Evolutionary conservation across 1,140 invertebrate genomes (phyloP), one percentile per base, ranked within the genome.

Genomic region (Drosophila prosaltans): DNA sequence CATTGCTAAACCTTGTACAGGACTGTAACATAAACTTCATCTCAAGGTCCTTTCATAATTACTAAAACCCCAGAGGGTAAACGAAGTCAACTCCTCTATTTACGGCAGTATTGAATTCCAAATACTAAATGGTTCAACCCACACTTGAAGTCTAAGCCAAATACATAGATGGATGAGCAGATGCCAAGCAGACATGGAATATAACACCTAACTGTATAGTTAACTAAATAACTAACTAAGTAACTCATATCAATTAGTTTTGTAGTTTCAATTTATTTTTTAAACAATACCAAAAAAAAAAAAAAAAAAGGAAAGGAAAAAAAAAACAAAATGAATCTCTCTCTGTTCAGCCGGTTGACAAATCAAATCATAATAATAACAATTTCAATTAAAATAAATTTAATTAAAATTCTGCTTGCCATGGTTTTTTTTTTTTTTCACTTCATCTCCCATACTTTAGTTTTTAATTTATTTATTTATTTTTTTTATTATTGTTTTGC

Each of bases 361-460:
- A 69, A 78, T 72, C 65, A 82, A 88, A 79, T 82, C 83, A 85
- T 76, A 88, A 76, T 64, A 74, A 66, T 76, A 88, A 76, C 66
- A 74, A 64, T 76, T 85, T 88, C 82, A 85, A 82, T 88, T 79
- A 82, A 82, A 88, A 85, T 69, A 70, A 76, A 88, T 85, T 88
- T 85, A 85, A 85, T 85, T 85, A 85, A 85, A 85, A 73, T 76
- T 79, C 66, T 70, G 74, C 68, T 85, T 68, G 24, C 30, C 48
- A 32, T 62, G 16, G 26, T 61, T 30, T 41, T 62, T 40, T 61
- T 30, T 41, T 62, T 40, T n/a, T 41, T 43, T 48, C 40, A 7
- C 63, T 28, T 54, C 9, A 3, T 2, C 32, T 43, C 36, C 66
- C 54, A 48, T 57, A 30, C 51, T 39, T 28, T 30, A 30, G 11